Percentiles rank a stretch among this genome's conserved stretches.
These are phyloP conservation scores for Mycetomoellerius zeteki DNA, from an alignment of 1,140 invertebrate genomes.

Conservation along the genomic window DNA sequence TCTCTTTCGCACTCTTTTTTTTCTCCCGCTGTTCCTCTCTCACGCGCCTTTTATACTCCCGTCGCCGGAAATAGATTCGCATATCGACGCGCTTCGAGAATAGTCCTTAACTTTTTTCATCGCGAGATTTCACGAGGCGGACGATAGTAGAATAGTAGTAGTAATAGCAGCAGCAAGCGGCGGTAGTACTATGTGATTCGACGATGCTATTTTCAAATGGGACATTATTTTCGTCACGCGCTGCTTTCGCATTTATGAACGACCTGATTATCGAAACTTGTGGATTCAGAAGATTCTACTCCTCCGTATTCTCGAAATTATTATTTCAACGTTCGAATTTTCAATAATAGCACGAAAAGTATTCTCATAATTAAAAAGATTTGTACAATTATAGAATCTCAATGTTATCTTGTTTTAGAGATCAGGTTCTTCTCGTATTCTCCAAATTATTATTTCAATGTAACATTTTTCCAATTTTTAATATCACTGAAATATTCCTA, in stretches of 20 bases:
- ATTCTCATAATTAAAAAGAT: background rate
- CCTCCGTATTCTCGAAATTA: too few relatives aligned
- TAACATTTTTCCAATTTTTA: too few relatives aligned
- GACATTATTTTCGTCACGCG: conserved; percentile 2
- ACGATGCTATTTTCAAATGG: conserved; percentile 34
- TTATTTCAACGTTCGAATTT: background rate
- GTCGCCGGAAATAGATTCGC: conserved; percentile 60
- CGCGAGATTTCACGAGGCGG: conserved; percentile 16
- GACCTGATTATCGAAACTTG: background rate
- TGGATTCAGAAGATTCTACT: background rate
- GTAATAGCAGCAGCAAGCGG: background rate
- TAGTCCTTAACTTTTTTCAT: conserved; percentile 45
- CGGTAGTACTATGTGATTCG: background rate
- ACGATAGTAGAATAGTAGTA: conserved; percentile 11
- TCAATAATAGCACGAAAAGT: background rate
- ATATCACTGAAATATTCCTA: too few relatives aligned
- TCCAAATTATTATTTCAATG: too few relatives aligned
- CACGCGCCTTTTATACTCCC: conserved; percentile 36
- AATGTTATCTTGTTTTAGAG: background rate
- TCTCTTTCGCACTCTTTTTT: background rate
- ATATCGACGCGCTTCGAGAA: conserved; percentile 54
- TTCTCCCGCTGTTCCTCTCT: conserved; percentile 18
- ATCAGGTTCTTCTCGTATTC: too few relatives aligned
- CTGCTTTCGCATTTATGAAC: background rate
- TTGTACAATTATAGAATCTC: background rate